Evolutionary conservation across 1,140 invertebrate genomes (phyloP).

Genomic region (Chrysomallon squamiferum): DNA sequence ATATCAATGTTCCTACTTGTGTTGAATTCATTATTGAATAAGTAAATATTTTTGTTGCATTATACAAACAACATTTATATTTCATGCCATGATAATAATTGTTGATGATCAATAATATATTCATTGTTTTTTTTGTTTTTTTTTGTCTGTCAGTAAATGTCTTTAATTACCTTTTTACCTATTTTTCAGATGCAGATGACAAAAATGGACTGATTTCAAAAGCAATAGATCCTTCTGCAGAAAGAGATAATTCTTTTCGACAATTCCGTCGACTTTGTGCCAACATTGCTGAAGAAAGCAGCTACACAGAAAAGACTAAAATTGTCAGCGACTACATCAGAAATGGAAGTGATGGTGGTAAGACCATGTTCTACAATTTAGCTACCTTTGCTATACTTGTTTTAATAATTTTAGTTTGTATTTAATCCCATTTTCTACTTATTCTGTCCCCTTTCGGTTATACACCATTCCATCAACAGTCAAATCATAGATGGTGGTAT

Average conservation of each 20-base stretch:
- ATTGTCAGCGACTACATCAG: slow-evolving; percentile 75
- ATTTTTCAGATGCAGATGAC: background rate
- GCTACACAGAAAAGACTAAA: slow-evolving; percentile 83
- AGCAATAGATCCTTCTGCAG: slow-evolving; percentile 17
- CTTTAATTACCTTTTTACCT: too few species aligned
- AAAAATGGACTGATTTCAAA: background rate
- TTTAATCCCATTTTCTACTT: too few species aligned
- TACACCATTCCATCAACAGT: too few species aligned
- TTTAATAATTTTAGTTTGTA: background rate
- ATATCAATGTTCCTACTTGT: too few species aligned
- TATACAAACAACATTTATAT: too few species aligned
- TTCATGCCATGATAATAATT: too few species aligned
- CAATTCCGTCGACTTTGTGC: slow-evolving; percentile 81
- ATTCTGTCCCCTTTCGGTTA: too few species aligned
- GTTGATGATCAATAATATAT: too few species aligned
- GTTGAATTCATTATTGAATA: too few species aligned
- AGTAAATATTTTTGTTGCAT: too few species aligned
- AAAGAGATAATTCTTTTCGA: slow-evolving; percentile 69
- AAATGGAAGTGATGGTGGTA: slow-evolving; percentile 67
- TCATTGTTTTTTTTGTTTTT: too few species aligned
- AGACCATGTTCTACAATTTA: slow-evolving; percentile 2
- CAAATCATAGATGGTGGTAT: background rate
- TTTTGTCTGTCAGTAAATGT: too few species aligned
- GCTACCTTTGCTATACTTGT: background rate
- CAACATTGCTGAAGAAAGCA: slow-evolving; percentile 76